A percentile compares a stretch with the other conserved stretches of the same genome.
Evolutionary conservation across 2,888 invertebrate species (phyloP).

Genomic region (Eristalinus sepulchralis): DNA sequence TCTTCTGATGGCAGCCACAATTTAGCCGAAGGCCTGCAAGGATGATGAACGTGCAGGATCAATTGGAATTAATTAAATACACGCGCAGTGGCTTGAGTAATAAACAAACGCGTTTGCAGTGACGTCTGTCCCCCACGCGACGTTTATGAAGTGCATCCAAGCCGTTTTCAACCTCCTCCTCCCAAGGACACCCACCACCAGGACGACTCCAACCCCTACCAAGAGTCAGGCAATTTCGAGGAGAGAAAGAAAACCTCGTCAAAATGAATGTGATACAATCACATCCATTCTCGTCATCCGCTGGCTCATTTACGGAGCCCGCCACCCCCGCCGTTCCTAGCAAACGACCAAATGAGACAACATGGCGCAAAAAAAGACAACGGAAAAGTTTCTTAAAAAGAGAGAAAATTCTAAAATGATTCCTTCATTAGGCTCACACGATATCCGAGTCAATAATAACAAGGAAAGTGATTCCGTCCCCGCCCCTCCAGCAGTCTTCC

Average conservation of each 20-base stretch:
- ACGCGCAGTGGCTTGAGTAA: too few relatives aligned
- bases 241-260: background rate
- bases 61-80: too few relatives aligned
- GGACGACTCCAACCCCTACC: background rate
- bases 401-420: background rate
- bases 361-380: background rate
- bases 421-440: constrained; percentile 17
- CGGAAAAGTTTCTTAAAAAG: background rate
- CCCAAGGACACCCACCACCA: too few relatives aligned
- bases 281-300: background rate
- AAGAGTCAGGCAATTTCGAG: background rate
- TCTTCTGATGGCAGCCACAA: too few relatives aligned
- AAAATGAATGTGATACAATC: background rate
- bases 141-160: too few relatives aligned
- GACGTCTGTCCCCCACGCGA: too few relatives aligned
- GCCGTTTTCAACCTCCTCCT: too few relatives aligned
- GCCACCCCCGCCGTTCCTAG: background rate
- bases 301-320: background rate
- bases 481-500: background rate
- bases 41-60: too few relatives aligned
- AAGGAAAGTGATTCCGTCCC: constrained; percentile 37
- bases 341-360: background rate
- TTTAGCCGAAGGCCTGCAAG: too few relatives aligned
- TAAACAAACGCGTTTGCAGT: too few relatives aligned
- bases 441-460: constrained; percentile 45